Evolutionary conservation across 2,888 invertebrate species (phyloP), one percentile per base, ranked within the genome.

Genomic region (Barypeithes pellucidus): DNA sequence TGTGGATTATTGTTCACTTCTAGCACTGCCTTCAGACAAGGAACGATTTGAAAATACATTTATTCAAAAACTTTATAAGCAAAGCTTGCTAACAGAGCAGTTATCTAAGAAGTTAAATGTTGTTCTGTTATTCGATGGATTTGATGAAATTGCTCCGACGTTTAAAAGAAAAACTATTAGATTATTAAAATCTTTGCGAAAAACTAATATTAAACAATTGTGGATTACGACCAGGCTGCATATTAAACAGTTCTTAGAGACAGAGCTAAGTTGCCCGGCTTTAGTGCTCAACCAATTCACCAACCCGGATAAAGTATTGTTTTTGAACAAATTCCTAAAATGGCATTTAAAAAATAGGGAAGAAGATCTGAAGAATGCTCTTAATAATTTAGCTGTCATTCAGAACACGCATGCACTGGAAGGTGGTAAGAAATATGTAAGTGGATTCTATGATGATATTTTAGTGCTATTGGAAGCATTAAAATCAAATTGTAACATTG

Each of bases 301-400:
- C 3, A 50, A 50, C 50, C 22, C 22, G 12, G 50, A 50, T 3
- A 50, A 50, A 50, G 22, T 50, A 22, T 11, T 22, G 18, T 50
- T 50, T 50, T 50, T 50, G n/a, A 50, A 50, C 22, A 50, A 50
- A 12, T 50, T 50, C 22, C 22, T 50, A n/a, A 22, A 50, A 22
- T 50, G 50, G 50, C 50, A 50, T 50, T 22, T 50, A 12, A 50
- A 22, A 50, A 12, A 50, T 50, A 50, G 22, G 11, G 50, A 50
- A 50, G 24, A n/a, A 22, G n/a, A 50, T 50, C 22, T 50, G 11
- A 12, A n/a, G 2, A 22, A 12, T 1, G 50, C 50, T 24, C 50
- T 50, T 22, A 50, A 22, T 50, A 50, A 50, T 22, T 50, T 50
- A 50, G 50, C 22, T 20, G 12, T 2, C 1, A 50, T 50, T 9